Percentiles rank a stretch among this genome's conserved stretches.
These are phyloP conservation scores for Piaya cayana DNA, from an alignment of 2,113 vertebrate species.

Conservation along the genomic window DNA sequence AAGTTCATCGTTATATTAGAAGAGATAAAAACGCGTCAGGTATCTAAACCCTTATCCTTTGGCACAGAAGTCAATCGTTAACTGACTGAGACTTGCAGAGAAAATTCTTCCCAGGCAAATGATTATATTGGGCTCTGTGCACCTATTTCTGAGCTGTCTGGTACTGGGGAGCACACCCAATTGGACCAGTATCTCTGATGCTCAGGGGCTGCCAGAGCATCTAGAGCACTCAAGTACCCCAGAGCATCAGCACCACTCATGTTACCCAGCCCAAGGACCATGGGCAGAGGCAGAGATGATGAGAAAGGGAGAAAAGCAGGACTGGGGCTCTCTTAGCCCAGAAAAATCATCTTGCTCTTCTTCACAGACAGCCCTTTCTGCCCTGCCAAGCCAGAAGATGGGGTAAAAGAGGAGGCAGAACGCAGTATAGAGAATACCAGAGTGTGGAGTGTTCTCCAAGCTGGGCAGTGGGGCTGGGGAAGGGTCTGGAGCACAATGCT, in stretches of 20 bases:
- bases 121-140: neutral
- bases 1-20: neutral
- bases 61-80: neutral
- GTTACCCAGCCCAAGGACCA: accelerated
- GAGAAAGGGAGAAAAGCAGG: neutral
- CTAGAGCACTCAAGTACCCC: neutral
- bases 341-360: neutral
- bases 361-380: neutral
- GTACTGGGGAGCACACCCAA: neutral
- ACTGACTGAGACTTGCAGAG: neutral
- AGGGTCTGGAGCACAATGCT: too few species aligned
- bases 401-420: neutral
- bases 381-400: neutral
- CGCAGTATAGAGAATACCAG: neutral
- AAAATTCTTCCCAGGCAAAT: neutral
- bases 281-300: neutral
- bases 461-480: too few species aligned
- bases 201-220: neutral
- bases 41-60: neutral
- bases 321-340: neutral
- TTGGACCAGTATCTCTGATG: neutral
- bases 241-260: neutral
- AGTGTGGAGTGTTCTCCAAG: neutral
- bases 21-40: accelerated
- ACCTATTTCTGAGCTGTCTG: neutral